phyloP scores from a whole-genome alignment of 2,888 invertebrate species.

The Erpobdella octoculata region DNA sequence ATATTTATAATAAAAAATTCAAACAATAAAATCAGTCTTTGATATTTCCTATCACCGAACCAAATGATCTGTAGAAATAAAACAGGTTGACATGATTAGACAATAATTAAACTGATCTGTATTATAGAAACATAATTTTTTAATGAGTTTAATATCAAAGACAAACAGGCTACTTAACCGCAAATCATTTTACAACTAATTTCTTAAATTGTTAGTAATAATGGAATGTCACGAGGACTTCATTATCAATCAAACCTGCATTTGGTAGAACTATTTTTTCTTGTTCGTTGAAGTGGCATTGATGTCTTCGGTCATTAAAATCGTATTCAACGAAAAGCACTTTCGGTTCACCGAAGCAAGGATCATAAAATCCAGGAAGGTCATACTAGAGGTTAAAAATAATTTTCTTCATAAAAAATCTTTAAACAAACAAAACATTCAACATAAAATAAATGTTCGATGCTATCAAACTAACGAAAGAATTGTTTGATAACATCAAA shows the following conservation, averaged over 20 bases:
- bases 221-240: not conserved
- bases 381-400: constrained; percentile 67
- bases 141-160: too few relatives aligned
- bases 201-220: not conserved
- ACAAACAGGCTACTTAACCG: not conserved
- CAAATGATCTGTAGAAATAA: too few relatives aligned
- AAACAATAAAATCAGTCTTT: too few relatives aligned
- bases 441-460: too few relatives aligned
- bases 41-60: too few relatives aligned
- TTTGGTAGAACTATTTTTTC: constrained; percentile 59
- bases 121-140: too few relatives aligned
- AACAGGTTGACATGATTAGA: too few relatives aligned
- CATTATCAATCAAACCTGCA: not conserved
- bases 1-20: too few relatives aligned
- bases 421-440: not conserved
- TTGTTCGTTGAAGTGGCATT: constrained; percentile 69
- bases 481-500: too few relatives aligned
- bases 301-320: constrained; percentile 71
- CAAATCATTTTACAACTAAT: not conserved
- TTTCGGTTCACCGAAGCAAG: constrained; percentile 81
- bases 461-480: too few relatives aligned
- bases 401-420: not conserved
- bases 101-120: too few relatives aligned
- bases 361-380: constrained; percentile 91
- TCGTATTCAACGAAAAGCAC: constrained; percentile 75